A percentile compares a stretch with the other conserved stretches of the same genome.
phyloP scores from a whole-genome alignment of 2,888 invertebrate genomes.

The Galeruca laticollis region DNA sequence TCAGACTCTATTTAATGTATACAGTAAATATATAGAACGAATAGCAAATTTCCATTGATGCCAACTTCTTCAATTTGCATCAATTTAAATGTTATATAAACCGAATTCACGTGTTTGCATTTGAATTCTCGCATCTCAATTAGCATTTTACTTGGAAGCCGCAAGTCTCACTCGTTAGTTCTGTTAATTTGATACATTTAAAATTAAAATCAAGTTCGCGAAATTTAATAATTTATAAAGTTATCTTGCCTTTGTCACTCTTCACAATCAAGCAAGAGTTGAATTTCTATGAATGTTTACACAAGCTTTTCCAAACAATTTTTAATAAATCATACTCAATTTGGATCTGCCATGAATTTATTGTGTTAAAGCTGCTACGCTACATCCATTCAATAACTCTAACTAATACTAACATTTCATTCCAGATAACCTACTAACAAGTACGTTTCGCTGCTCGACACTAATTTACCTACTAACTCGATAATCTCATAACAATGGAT shows the following conservation, averaged over 20 bases:
- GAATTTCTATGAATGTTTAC: no score
- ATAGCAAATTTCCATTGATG: conserved; percentile 4
- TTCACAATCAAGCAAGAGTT: no score
- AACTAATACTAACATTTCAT: neutral
- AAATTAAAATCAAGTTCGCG: no score
- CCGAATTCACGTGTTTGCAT: conserved; percentile 12
- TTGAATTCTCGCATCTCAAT: neutral
- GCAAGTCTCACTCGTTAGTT: neutral
- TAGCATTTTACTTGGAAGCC: neutral
- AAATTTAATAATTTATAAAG: no score
- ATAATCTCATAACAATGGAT: conserved; percentile 1
- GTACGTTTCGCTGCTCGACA: neutral
- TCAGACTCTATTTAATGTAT: no score
- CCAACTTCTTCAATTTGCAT: conserved; percentile 7
- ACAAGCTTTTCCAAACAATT: no score
- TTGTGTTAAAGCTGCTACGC: no score
- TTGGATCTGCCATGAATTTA: no score
- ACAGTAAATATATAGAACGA: neutral
- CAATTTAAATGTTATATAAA: conserved; percentile 11
- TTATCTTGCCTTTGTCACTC: no score
- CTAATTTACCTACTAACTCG: neutral
- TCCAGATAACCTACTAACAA: conserved; percentile 2
- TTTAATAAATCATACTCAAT: no score
- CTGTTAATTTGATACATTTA: no score
- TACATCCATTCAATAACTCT: no score